Base-by-base conservation (phyloP, 2,113 vertebrate genomes). In the Emydura subglobosa region DNA sequence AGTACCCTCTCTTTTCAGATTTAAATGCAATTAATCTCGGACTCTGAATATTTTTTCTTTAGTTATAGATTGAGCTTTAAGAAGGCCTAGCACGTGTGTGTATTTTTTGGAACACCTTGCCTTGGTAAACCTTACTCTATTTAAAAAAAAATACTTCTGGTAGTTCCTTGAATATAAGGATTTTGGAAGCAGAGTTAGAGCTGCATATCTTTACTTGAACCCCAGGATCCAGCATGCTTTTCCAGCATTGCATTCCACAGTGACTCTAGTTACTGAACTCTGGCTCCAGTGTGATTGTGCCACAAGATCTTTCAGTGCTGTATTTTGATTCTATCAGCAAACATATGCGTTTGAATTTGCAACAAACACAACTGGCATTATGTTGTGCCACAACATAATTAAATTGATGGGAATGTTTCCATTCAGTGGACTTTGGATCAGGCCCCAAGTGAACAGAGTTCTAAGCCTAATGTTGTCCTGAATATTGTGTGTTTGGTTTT, bases 401-500 rank as follows among this genome's bases (percentile, higher is more conserved):
- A 7, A n/a, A 12, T 3, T 16, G 2, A 9, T 0, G 4, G 13
- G 80, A 5, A 16, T 0, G 27, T 82, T 50, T 4, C 55, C 22
- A 0, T 29, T 49, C 21, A 51, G 11, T 34, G 47, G 53, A 1
- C 10, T 0, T 65, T 65, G 61, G 31, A 9, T 65, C 0, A 16
- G 7, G 16, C n/a, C 31, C 54, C 0, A 0, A 47, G 54, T 39
- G 12, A 0, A 42, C 4, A 55, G 72, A 10, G 44, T 87, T 29
- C 53, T 87, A n/a, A 5, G 22, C 10, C 39, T 84, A 0, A 0
- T 2, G 13, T 11, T 85, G 61, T 34, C 4, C 68, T 78, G 81
- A 85, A 3, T 0, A 3, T 8, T 1, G 0, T 29, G 9, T 0
- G 1, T 51, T 29, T 21, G 10, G 29, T 42, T 85, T 39, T 3